Conservation (phyloP, 2,797 vertebrate genomes). For the Manis pentadactyla region DNA sequence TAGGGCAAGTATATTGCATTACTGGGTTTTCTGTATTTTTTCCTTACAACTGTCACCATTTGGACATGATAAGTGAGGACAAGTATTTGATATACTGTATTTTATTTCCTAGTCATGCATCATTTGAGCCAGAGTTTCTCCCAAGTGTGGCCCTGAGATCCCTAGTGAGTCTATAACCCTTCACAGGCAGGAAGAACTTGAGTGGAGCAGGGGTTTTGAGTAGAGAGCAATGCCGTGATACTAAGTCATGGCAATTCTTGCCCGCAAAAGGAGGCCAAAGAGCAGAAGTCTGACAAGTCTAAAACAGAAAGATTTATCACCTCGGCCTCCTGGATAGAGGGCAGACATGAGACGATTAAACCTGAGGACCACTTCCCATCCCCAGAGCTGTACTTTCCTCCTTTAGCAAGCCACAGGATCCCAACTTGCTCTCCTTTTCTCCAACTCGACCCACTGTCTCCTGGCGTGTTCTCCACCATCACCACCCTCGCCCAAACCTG, state of each 20-base stretch:
- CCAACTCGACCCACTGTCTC: not conserved
- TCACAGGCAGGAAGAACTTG: conserved; percentile 24
- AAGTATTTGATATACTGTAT: conserved; percentile 67
- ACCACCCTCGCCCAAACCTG: not conserved
- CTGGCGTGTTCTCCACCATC: not conserved
- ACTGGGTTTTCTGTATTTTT: conserved; percentile 60
- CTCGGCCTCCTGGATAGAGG: not conserved
- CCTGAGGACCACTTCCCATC: not conserved
- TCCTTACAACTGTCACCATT: conserved; percentile 66
- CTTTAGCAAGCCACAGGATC: not conserved
- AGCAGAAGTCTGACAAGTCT: conserved; percentile 50
- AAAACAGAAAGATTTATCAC: conserved; percentile 52
- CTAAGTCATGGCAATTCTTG: not conserved
- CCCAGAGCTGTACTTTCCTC: not conserved
- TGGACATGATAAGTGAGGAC: conserved; percentile 59
- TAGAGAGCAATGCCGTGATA: not conserved
- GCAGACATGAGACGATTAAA: not conserved
- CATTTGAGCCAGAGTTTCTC: conserved; percentile 68
- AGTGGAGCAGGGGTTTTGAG: not conserved
- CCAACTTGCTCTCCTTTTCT: not conserved
- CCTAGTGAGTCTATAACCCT: conserved; percentile 60
- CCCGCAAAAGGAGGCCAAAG: conserved; percentile 46
- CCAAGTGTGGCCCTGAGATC: conserved; percentile 51
- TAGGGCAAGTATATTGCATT: conserved; percentile 56
- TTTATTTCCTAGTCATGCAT: conserved; percentile 76